Conservation (phyloP, 1,140 invertebrate genomes). For the Drosophila pseudoananassae region DNA sequence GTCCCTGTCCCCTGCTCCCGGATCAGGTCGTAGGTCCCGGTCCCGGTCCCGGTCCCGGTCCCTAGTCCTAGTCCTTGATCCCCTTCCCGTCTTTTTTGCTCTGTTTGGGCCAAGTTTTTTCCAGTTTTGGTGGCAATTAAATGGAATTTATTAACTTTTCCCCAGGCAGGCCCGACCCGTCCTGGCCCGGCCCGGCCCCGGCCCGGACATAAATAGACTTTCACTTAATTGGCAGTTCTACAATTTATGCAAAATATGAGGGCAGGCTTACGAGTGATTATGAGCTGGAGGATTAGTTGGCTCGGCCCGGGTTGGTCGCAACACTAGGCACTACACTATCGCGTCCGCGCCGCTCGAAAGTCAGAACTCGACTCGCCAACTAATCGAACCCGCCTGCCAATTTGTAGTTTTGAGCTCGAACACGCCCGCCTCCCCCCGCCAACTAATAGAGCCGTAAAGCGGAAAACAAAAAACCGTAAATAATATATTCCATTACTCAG, state of each 20-base stretch:
- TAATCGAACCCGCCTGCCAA: not conserved
- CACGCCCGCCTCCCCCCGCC: not conserved
- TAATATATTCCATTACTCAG: constrained; percentile 2
- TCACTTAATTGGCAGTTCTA: constrained; percentile 7
- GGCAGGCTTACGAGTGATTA: not conserved
- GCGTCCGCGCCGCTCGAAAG: constrained; percentile 6
- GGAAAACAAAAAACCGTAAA: not conserved
- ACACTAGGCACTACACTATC: not conserved
- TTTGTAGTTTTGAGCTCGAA: not conserved
- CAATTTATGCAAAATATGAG: not conserved
- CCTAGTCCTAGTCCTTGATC: too few relatives aligned
- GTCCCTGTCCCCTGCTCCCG: constrained; percentile 17
- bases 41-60: too few relatives aligned
- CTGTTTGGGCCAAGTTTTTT: not conserved
- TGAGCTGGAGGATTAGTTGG: not conserved
- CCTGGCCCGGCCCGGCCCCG: too few relatives aligned
- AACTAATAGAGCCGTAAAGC: not conserved
- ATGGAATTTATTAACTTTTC: constrained; percentile 48
- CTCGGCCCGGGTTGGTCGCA: too few relatives aligned
- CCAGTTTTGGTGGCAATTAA: constrained; percentile 40
- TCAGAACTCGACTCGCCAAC: constrained; percentile 10
- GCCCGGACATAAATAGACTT: not conserved
- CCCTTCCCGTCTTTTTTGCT: not conserved
- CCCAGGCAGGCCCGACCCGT: not conserved
- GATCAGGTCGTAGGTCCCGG: too few relatives aligned